phyloP scores from a whole-genome alignment of 2,113 vertebrate species.

The Crotophaga sulcirostris region DNA sequence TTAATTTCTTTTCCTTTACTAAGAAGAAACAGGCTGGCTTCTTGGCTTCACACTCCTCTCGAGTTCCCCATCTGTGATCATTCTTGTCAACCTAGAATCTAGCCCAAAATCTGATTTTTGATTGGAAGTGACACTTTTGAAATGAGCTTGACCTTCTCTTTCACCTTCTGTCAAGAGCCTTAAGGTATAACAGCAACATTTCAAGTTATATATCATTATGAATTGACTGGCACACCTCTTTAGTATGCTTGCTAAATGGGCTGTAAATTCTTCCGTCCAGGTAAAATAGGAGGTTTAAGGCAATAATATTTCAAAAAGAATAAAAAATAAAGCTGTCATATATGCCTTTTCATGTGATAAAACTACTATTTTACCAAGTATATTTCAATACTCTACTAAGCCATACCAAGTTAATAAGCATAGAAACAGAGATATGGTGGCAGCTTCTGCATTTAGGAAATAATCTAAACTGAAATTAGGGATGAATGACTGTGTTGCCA shows the following conservation, averaged over 20 bases:
- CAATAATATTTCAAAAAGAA: slow-evolving; percentile 9
- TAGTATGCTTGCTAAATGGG: slow-evolving; percentile 15
- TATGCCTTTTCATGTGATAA: neutral
- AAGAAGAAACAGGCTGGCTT: neutral
- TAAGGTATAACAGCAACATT: slow-evolving; percentile 42
- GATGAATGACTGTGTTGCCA: neutral
- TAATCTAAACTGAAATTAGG: neutral
- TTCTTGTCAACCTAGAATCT: slow-evolving; percentile 28
- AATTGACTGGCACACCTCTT: slow-evolving; percentile 22
- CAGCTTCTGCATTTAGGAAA: neutral
- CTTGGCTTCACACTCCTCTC: neutral
- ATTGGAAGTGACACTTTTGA: slow-evolving; percentile 33
- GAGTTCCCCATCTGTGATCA: neutral
- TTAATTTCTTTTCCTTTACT: neutral
- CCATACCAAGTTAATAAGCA: neutral
- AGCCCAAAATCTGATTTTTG: slow-evolving; percentile 32
- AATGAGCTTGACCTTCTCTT: slow-evolving; percentile 55
- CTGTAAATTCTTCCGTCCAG: neutral
- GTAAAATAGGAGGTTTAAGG: slow-evolving; percentile 11
- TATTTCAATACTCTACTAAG: neutral
- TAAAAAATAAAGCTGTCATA: neutral
- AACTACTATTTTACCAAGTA: neutral
- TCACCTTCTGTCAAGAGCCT: slow-evolving; percentile 34
- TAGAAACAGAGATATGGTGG: neutral
- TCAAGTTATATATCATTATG: neutral